phyloP scores from a whole-genome alignment of 2,113 vertebrate species.

The Todiramphus saurophagus region DNA sequence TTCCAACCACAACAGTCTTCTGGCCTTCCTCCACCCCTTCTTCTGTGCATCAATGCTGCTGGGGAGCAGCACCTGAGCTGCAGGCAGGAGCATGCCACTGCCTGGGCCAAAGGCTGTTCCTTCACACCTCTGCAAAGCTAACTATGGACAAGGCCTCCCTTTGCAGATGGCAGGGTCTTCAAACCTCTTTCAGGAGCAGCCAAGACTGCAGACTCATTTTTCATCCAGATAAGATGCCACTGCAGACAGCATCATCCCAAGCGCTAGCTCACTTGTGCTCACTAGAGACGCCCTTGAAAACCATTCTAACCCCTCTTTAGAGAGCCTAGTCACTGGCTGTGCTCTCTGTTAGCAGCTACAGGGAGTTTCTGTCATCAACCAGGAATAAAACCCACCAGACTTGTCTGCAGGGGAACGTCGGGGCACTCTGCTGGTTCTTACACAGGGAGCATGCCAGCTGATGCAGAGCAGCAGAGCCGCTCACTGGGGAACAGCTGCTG shows the following conservation, averaged over 20 bases:
- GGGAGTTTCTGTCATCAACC: background rate
- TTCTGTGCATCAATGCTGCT: accelerated
- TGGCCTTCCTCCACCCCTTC: background rate
- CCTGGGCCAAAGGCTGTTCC: background rate
- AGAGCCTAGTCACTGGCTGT: background rate
- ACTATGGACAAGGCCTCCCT: background rate
- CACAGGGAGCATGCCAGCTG: accelerated
- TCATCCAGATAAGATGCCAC: background rate
- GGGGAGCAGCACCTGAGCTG: background rate
- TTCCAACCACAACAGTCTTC: background rate
- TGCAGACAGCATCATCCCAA: background rate
- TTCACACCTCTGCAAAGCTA: background rate
- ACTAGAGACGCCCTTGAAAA: accelerated
- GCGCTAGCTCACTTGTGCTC: accelerated
- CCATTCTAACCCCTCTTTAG: background rate
- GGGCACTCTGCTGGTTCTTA: background rate
- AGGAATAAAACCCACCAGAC: background rate
- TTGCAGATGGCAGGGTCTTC: background rate
- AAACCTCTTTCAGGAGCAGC: background rate
- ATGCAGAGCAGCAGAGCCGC: background rate
- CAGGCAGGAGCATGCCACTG: background rate
- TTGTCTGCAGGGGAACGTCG: background rate
- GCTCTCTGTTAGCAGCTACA: background rate
- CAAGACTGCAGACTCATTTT: background rate
- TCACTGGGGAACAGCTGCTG: background rate